A percentile compares a stretch with the other conserved stretches of the same genome.
phyloP scores from a whole-genome alignment of 1,140 invertebrate genomes.

The Drosophila neocordata region DNA sequence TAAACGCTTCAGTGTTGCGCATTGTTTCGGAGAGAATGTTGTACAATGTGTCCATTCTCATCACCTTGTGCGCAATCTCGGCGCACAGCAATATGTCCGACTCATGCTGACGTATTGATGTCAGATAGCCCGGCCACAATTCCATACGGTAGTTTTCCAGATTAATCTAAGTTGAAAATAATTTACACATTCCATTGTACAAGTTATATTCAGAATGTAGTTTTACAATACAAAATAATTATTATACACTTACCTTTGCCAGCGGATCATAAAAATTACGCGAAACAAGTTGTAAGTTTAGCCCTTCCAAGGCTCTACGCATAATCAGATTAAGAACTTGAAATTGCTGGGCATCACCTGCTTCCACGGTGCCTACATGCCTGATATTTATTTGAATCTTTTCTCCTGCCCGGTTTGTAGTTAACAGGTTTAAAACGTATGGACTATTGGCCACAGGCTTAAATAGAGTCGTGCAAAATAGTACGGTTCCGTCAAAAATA shows the following conservation, averaged over 20 bases:
- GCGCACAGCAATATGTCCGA: slow-evolving; percentile 87
- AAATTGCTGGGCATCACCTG: slow-evolving; percentile 61
- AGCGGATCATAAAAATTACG: slow-evolving; percentile 90
- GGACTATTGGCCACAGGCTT: slow-evolving; percentile 18
- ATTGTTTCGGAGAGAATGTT: slow-evolving; percentile 85
- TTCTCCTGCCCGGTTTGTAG: slow-evolving; percentile 71
- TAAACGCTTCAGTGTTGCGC: slow-evolving; percentile 83
- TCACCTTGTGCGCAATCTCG: slow-evolving; percentile 90
- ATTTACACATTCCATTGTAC: not conserved
- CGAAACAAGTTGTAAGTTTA: slow-evolving; percentile 88
- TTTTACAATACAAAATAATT: too few species aligned
- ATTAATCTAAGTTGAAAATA: slow-evolving; percentile 56
- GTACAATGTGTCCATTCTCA: slow-evolving; percentile 84
- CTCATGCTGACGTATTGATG: slow-evolving; percentile 92
- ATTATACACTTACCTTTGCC: slow-evolving; percentile 85
- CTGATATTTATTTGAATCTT: slow-evolving; percentile 65
- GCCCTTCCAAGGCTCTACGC: slow-evolving; percentile 86
- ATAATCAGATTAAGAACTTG: slow-evolving; percentile 86
- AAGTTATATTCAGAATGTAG: too few species aligned
- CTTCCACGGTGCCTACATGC: slow-evolving; percentile 57
- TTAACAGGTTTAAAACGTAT: slow-evolving; percentile 52
- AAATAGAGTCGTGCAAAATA: slow-evolving; percentile 73
- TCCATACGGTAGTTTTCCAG: slow-evolving; percentile 79
- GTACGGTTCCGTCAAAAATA: slow-evolving; percentile 84
- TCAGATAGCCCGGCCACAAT: slow-evolving; percentile 91